A percentile compares a stretch with the other conserved stretches of the same genome.
These are phyloP conservation scores for Neosalanx taihuensis DNA, from an alignment of 2,797 vertebrate species.

Conservation along the genomic window DNA sequence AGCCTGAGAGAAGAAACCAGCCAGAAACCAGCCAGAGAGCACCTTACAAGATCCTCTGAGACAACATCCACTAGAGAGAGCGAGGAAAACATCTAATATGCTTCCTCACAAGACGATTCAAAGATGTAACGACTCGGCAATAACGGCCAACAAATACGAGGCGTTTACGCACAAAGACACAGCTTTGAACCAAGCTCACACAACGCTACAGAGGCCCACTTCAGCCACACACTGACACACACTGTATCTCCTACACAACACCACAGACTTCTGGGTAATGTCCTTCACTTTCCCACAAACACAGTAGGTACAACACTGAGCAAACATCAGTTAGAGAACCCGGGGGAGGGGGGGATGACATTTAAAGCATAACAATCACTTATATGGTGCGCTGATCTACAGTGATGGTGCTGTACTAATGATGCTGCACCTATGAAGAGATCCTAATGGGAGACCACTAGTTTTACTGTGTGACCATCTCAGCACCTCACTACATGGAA, in stretches of 20 bases:
- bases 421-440: no score
- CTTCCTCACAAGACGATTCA: background rate
- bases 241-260: background rate
- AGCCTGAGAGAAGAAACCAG: no score
- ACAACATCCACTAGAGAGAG: background rate
- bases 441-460: no score
- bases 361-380: no score
- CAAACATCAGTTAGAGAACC: background rate
- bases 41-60: slow-evolving; percentile 4
- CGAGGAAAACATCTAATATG: background rate
- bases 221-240: background rate
- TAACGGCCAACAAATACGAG: background rate
- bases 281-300: background rate
- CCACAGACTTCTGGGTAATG: background rate
- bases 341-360: no score
- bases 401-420: no score
- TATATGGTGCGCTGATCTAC: no score
- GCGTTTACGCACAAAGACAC: background rate
- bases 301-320: background rate
- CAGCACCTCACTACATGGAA: no score
- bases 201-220: no score
- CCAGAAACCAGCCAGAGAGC: slow-evolving; percentile 43
- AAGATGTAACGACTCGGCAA: background rate
- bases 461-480: no score
- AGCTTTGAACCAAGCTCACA: background rate